Percentiles rank a stretch among this genome's conserved stretches.
Evolutionary conservation across 2,797 vertebrate genomes (phyloP).

Genomic region (Chaunax sp.): DNA sequence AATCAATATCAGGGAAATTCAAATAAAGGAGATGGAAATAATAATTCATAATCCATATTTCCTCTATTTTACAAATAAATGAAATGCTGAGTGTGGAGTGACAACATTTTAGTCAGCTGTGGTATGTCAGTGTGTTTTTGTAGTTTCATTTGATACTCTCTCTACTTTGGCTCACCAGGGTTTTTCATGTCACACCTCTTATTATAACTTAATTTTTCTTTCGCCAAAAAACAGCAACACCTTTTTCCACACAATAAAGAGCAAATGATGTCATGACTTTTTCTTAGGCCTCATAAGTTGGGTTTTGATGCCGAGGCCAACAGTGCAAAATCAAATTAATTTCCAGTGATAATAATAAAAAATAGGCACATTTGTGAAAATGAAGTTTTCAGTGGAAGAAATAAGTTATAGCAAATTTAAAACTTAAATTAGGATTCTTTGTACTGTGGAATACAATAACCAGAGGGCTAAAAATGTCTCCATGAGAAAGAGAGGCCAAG

Average conservation of each 20-base stretch:
- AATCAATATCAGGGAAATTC: not conserved
- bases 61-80: not conserved
- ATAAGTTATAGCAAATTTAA: slow-evolving; percentile 8
- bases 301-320: slow-evolving; percentile 12
- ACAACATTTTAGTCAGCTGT: not conserved
- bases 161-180: too few species aligned
- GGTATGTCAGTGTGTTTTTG: not conserved
- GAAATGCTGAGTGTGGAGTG: not conserved
- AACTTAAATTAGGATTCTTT: slow-evolving; percentile 18
- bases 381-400: slow-evolving; percentile 8
- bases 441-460: slow-evolving; percentile 14
- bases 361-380: slow-evolving; percentile 6
- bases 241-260: slow-evolving; percentile 13
- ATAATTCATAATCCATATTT: not conserved
- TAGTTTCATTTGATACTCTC: not conserved
- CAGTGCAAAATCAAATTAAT: slow-evolving; percentile 31
- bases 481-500: not conserved
- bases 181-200: not conserved
- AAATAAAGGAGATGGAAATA: slow-evolving; percentile 1
- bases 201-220: not conserved
- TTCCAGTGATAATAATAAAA: slow-evolving; percentile 19
- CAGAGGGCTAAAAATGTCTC: slow-evolving; percentile 22
- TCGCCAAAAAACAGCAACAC: slow-evolving; percentile 6
- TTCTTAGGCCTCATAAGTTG: not conserved
- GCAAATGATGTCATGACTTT: slow-evolving; percentile 9